Evolutionary conservation across 2,888 invertebrate species (phyloP), one percentile per base, ranked within the genome.

Genomic region (Zygogramma bicolorata): DNA sequence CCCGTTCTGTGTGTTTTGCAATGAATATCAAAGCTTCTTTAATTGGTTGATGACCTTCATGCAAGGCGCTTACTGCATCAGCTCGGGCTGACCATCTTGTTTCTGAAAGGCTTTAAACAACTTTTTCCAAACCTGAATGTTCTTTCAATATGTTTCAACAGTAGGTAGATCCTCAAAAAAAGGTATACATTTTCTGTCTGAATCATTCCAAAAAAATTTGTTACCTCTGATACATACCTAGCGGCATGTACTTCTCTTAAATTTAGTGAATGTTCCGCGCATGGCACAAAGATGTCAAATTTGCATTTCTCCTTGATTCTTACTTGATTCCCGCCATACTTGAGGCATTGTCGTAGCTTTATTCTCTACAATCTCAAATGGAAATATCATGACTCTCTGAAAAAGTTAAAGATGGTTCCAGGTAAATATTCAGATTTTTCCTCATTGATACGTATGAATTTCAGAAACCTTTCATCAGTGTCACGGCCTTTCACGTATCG

Each of bases 341-440:
- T 29, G 29, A 29, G 3, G 29, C 29, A 29, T 29, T 29, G 29
- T 29, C 29, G 29, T 29, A 29, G 29, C 29, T 29, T 7, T 29
- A 29, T 29, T 7, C 29, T 3, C 3, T 3, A 29, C 29, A 29
- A 29, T 29, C 3, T 29, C 6, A 5, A 29, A n/a, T 29, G 79
- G 81, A 69, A 77, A 76, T 38, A 80, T 70, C 46, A 29, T 5
- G 29, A 7, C 29, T 29, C 7, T 29, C 29, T n/a, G 7, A 29
- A 29, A 29, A 29, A 29, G 4, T 29, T 29, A 5, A 7, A 29
- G 7, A 29, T 29, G 3, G 29, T 29, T 5, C 7, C 29, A 29
- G 29, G 3, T 29, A 29, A 5, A 29, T 29, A 29, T 29, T 29
- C 4, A 3, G 3, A 3, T 5, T 29, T 29, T 3, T 5, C 4